These are phyloP conservation scores for Anaspis maculata DNA, from an alignment of 2,888 invertebrate species.

Conservation along the genomic window DNA sequence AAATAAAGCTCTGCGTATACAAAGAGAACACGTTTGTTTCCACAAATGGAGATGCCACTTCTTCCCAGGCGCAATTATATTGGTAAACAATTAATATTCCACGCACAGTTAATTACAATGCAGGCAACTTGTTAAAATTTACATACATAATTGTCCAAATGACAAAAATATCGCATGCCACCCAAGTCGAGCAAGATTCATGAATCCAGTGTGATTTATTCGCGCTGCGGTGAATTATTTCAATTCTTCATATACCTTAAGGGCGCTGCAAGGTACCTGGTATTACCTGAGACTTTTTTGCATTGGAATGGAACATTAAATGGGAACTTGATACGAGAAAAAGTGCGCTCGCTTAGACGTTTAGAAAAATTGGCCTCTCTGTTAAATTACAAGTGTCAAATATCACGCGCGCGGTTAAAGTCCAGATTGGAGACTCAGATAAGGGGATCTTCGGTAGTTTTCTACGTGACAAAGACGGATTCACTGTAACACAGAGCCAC, in stretches of 20 bases:
- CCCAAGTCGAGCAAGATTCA: constrained; percentile 11
- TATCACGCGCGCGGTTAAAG: constrained; percentile 20
- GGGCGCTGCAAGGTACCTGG: too few species aligned
- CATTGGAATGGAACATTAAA: too few species aligned
- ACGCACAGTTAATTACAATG: constrained; percentile 14
- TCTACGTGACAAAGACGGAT: constrained; percentile 29
- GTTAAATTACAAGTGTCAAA: constrained; percentile 28
- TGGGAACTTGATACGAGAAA: constrained; percentile 1
- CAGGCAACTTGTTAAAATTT: constrained; percentile 17
- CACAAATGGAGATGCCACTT: background rate
- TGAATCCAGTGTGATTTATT: too few species aligned
- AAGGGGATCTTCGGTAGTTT: constrained; percentile 26
- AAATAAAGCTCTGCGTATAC: too few species aligned
- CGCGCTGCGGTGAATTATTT: too few species aligned
- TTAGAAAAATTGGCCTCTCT: constrained; percentile 24
- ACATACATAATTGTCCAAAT: constrained; percentile 19
- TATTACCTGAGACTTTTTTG: too few species aligned
- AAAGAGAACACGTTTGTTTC: constrained; percentile 1
- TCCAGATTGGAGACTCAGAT: constrained; percentile 18
- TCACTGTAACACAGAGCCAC: constrained; percentile 25
- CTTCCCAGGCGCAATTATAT: constrained; percentile 7
- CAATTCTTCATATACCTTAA: too few species aligned
- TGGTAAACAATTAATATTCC: constrained; percentile 16
- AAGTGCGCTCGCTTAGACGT: too few species aligned
- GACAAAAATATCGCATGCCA: constrained; percentile 14